Evolutionary conservation across 2,888 invertebrate species (phyloP).

Genomic region (Ametastegia equiseti): DNA sequence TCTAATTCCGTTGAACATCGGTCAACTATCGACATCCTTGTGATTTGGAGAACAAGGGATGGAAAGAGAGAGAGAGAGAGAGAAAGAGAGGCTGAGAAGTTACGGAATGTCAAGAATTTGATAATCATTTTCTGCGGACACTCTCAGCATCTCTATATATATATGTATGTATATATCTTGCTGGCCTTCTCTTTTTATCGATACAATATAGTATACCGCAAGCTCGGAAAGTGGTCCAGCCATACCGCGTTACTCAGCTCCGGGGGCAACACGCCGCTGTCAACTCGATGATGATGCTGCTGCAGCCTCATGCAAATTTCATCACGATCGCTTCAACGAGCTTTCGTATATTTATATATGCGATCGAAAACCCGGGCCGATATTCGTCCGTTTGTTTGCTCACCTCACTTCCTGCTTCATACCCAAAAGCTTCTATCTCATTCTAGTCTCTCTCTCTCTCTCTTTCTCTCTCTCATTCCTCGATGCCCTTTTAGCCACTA

Average conservation of each 20-base stretch:
- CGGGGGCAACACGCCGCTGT: constrained; percentile 29
- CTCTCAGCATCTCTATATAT: background rate
- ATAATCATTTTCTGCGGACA: background rate
- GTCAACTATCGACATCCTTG: background rate
- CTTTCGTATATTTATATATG: constrained; percentile 37
- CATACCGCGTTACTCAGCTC: background rate
- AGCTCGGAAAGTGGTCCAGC: too few species aligned
- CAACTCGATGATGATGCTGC: too few species aligned
- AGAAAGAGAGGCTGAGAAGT: too few species aligned
- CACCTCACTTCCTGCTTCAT: background rate
- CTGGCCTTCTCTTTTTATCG: too few species aligned
- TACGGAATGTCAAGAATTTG: background rate
- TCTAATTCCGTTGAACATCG: too few species aligned
- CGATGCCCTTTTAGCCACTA: background rate
- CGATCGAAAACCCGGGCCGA: constrained; percentile 27
- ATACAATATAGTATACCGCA: too few species aligned
- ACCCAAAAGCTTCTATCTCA: too few species aligned
- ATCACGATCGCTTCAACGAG: constrained; percentile 31
- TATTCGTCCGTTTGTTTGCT: constrained; percentile 18
- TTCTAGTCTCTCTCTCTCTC: background rate
- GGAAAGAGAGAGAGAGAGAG: too few species aligned
- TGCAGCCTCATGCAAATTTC: constrained; percentile 40
- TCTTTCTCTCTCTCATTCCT: too few species aligned
- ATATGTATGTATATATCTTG: too few species aligned
- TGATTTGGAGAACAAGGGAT: too few species aligned